Percentiles rank a stretch among this genome's conserved stretches.
These are phyloP conservation scores for Labia minor DNA, from an alignment of 2,888 invertebrate species.

Conservation along the genomic window DNA sequence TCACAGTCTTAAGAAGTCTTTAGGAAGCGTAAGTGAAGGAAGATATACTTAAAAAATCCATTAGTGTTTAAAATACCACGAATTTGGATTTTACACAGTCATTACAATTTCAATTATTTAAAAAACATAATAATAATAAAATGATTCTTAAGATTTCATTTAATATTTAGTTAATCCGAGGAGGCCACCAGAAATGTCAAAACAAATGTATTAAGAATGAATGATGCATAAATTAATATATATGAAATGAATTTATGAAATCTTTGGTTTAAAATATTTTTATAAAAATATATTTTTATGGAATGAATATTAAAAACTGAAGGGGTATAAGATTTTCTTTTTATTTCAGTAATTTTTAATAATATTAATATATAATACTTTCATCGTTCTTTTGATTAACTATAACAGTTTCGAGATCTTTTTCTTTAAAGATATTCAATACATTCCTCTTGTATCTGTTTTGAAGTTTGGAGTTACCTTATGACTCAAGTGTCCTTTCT, in stretches of 20 bases:
- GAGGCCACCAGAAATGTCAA: background rate
- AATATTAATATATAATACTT: background rate
- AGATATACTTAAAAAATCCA: background rate
- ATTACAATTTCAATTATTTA: no score
- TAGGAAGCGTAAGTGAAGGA: slow-evolving; percentile 4
- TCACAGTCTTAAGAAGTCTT: slow-evolving; percentile 6
- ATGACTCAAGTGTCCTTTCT: background rate
- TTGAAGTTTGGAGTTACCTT: background rate
- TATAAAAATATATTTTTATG: background rate
- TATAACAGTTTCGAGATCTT: no score
- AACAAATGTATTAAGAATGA: background rate
- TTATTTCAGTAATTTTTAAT: background rate
- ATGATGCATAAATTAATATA: background rate
- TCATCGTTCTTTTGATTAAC: no score
- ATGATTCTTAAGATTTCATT: slow-evolving; percentile 13
- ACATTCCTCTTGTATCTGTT: background rate
- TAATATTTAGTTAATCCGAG: background rate
- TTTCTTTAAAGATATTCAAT: background rate
- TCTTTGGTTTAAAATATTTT: slow-evolving; percentile 2
- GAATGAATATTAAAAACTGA: background rate
- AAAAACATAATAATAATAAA: no score
- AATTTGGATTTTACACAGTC: no score
- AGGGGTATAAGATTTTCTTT: background rate
- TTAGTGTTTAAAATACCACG: no score
- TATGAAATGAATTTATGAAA: background rate